Conservation (phyloP, 2,797 vertebrate genomes). For the Phyllotis vaccarum region DNA sequence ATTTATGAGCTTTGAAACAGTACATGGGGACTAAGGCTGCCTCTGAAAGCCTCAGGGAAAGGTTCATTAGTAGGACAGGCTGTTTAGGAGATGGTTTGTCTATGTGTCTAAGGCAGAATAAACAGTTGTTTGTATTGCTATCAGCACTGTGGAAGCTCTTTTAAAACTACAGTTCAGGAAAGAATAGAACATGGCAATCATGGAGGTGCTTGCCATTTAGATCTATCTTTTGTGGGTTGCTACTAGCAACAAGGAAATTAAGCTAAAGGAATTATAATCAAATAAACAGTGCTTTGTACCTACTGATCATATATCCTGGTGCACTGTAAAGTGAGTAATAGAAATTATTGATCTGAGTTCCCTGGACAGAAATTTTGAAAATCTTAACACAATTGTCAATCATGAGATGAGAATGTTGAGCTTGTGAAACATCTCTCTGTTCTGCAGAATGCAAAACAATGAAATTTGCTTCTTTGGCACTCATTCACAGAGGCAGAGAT, state of each 20-base stretch:
- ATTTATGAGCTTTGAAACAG: neutral
- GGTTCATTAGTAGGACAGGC: neutral
- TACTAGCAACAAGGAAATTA: constrained; percentile 83
- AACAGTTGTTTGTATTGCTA: constrained; percentile 54
- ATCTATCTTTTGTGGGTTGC: constrained; percentile 81
- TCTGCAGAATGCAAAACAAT: neutral
- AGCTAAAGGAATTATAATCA: constrained; percentile 63
- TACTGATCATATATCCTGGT: constrained; percentile 23
- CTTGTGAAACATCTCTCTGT: neutral
- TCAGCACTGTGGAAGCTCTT: constrained; percentile 35
- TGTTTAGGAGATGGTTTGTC: constrained; percentile 41
- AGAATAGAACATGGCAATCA: constrained; percentile 62
- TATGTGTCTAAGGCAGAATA: constrained; percentile 31
- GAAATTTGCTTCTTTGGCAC: neutral
- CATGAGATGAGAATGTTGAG: constrained; percentile 61
- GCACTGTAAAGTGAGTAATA: constrained; percentile 55
- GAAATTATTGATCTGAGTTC: constrained; percentile 49
- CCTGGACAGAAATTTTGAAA: constrained; percentile 68
- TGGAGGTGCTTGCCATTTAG: constrained; percentile 61
- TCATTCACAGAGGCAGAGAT: constrained; percentile 47
- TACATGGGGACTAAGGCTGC: neutral
- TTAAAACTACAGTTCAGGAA: constrained; percentile 75
- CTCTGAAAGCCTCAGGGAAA: neutral
- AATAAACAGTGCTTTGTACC: constrained; percentile 68
- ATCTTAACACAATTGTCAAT: constrained; percentile 75